A percentile compares a stretch with the other conserved stretches of the same genome.
Evolutionary conservation across 2,888 invertebrate species (phyloP).

Genomic region (Hirtodrosophila trivittata): DNA sequence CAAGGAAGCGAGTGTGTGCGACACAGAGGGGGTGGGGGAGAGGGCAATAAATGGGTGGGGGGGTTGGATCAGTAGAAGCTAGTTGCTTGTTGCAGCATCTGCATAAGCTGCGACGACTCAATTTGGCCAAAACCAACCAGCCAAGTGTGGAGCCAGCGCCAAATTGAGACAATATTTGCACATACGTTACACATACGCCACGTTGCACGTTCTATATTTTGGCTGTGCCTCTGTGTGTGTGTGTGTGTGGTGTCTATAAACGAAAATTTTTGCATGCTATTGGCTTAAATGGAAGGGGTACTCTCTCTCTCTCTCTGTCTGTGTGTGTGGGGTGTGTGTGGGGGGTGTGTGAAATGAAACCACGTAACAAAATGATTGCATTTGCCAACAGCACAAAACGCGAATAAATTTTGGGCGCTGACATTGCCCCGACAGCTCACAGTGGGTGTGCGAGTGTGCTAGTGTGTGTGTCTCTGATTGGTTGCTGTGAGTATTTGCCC

Average conservation of each 20-base stretch:
- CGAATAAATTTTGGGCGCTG: slow-evolving; percentile 51
- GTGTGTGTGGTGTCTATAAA: slow-evolving; percentile 53
- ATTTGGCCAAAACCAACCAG: slow-evolving; percentile 52
- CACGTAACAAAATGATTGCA: slow-evolving; percentile 74
- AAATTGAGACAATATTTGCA: slow-evolving; percentile 76
- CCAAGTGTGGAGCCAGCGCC: slow-evolving; percentile 61
- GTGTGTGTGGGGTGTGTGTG: slow-evolving; percentile 1
- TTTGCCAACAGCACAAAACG: slow-evolving; percentile 61
- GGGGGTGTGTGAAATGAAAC: slow-evolving; percentile 55
- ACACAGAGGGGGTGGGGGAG: neutral
- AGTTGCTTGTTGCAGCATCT: slow-evolving; percentile 33
- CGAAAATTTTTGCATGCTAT: slow-evolving; percentile 67
- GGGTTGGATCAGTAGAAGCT: neutral
- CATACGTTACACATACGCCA: slow-evolving; percentile 73
- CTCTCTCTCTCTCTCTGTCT: neutral
- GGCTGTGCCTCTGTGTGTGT: neutral
- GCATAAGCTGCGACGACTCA: slow-evolving; percentile 55
- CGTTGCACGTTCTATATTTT: slow-evolving; percentile 47
- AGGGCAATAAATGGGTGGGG: neutral
- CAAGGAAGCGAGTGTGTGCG: slow-evolving; percentile 10
- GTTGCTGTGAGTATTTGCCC: slow-evolving; percentile 31
- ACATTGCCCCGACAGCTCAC: slow-evolving; percentile 29
- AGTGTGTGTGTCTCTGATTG: slow-evolving; percentile 31
- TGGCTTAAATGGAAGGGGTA: slow-evolving; percentile 33
- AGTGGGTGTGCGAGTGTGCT: slow-evolving; percentile 3